phyloP scores from a whole-genome alignment of 2,113 vertebrate genomes.

The Siniperca knerii region DNA sequence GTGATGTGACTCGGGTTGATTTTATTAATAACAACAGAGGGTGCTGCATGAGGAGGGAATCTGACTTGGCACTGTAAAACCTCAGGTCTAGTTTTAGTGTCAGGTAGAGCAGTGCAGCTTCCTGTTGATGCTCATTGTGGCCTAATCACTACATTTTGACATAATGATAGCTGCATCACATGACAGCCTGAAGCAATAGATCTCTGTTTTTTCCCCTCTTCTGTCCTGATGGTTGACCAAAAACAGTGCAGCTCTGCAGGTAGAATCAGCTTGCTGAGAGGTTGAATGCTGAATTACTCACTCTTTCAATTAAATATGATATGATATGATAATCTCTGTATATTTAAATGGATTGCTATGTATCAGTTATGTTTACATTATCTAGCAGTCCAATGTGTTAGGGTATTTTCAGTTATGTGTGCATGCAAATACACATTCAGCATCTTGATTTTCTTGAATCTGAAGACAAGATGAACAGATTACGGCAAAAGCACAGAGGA shows the following conservation, averaged over 20 bases:
- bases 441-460: slow-evolving; percentile 30
- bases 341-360: not conserved
- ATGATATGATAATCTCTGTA: not conserved
- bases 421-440: not conserved
- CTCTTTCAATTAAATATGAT: not conserved
- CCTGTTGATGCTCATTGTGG: slow-evolving; percentile 48
- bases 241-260: slow-evolving; percentile 21
- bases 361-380: not conserved
- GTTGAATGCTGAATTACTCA: not conserved
- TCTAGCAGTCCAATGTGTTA: not conserved
- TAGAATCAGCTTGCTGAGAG: slow-evolving; percentile 17
- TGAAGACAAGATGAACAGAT: slow-evolving; percentile 57
- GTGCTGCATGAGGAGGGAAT: slow-evolving; percentile 16
- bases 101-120: slow-evolving; percentile 52
- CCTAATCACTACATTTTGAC: slow-evolving; percentile 54
- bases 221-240: slow-evolving; percentile 9
- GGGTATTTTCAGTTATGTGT: not conserved
- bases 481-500: slow-evolving; percentile 46
- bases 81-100: slow-evolving; percentile 33
- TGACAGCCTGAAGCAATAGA: slow-evolving; percentile 44
- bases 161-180: slow-evolving; percentile 47
- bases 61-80: slow-evolving; percentile 31
- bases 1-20: slow-evolving; percentile 29
- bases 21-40: slow-evolving; percentile 39
- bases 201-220: not conserved